Conservation (phyloP, 2,113 vertebrate genomes). For the Fulica atra region DNA sequence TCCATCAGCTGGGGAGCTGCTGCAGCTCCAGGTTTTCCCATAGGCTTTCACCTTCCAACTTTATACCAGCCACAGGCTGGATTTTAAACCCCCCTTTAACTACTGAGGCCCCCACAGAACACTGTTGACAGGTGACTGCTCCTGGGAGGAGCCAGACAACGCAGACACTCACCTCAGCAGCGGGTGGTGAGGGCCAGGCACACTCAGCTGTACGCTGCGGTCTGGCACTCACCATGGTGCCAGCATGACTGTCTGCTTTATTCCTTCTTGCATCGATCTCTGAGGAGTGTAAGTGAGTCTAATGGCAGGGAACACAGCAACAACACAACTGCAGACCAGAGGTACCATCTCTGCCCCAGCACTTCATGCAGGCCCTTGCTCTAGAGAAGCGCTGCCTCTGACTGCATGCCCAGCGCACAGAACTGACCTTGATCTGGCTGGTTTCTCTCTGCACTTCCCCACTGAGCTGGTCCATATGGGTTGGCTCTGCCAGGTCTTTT, state of each 20-base stretch:
- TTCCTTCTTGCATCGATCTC: background rate
- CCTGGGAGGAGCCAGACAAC: background rate
- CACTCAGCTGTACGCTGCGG: rapidly evolving
- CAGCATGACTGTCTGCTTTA: rapidly evolving
- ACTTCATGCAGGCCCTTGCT: background rate
- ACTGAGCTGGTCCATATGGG: rapidly evolving
- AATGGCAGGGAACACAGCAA: background rate
- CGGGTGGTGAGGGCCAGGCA: rapidly evolving
- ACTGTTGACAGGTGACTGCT: background rate
- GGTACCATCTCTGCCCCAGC: background rate
- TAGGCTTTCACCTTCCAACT: background rate
- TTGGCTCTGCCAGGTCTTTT: no score
- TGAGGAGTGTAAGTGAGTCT: background rate
- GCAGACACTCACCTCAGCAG: background rate
- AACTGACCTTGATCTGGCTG: rapidly evolving
- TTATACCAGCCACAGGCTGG: background rate
- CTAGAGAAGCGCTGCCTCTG: background rate
- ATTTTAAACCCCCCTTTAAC: background rate
- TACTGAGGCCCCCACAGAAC: no score
- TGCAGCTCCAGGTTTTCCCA: no score
- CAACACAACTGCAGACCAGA: background rate
- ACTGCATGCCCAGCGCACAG: background rate
- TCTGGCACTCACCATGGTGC: rapidly evolving
- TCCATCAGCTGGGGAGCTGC: rapidly evolving
- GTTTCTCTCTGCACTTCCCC: background rate